Evolutionary conservation across 2,113 vertebrate species (phyloP).

Genomic region (Malurus elegans): DNA sequence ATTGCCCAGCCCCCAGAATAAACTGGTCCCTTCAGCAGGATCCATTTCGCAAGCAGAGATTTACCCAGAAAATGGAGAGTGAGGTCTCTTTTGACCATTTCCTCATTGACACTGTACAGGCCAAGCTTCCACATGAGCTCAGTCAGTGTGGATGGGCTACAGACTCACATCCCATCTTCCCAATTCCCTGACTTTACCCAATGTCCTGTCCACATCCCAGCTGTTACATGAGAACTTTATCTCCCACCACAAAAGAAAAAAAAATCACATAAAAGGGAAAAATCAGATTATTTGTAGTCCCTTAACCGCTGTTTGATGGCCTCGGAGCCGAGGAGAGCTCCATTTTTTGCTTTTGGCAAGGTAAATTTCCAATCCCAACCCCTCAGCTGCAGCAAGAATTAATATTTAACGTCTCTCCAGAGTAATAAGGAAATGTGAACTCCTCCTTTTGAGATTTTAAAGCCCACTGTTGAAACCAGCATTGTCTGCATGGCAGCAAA

Average conservation of each 20-base stretch:
- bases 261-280: background rate
- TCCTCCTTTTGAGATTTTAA: background rate
- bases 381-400: background rate
- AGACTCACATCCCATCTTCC: background rate
- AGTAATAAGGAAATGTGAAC: background rate
- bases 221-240: background rate
- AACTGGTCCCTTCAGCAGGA: background rate
- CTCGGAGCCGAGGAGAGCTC: background rate
- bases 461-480: background rate
- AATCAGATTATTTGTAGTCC: background rate
- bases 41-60: background rate
- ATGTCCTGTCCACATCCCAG: background rate
- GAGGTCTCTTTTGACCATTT: background rate
- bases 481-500: background rate
- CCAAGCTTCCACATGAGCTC: background rate
- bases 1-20: background rate
- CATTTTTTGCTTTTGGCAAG: background rate
- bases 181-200: background rate
- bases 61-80: background rate
- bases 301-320: background rate
- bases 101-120: rapidly evolving
- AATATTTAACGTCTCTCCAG: background rate
- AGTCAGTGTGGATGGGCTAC: background rate
- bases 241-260: background rate
- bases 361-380: background rate